Percentiles rank a stretch among this genome's conserved stretches.
These are phyloP conservation scores for Portevinia maculata DNA, from an alignment of 2,888 invertebrate genomes.

Conservation along the genomic window DNA sequence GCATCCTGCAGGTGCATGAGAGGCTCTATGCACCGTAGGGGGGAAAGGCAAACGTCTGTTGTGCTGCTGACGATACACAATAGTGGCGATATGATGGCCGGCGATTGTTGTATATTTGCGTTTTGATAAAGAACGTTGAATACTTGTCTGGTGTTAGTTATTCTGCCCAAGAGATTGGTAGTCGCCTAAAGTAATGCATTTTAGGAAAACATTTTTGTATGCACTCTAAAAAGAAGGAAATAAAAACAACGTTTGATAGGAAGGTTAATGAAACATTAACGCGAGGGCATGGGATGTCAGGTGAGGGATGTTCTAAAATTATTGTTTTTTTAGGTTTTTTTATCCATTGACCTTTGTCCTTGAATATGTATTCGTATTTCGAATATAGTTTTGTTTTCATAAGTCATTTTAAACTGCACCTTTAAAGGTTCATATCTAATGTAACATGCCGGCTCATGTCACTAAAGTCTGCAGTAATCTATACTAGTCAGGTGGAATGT, in stretches of 20 bases:
- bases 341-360: too few relatives aligned
- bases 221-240: background rate
- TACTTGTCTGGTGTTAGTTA: slow-evolving; percentile 70
- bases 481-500: too few relatives aligned
- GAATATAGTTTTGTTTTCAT: too few relatives aligned
- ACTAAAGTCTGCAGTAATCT: too few relatives aligned
- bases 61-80: slow-evolving; percentile 21
- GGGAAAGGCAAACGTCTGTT: slow-evolving; percentile 7
- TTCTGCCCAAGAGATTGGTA: slow-evolving; percentile 66
- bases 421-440: too few relatives aligned
- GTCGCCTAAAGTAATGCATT: slow-evolving; percentile 58
- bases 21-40: slow-evolving; percentile 48
- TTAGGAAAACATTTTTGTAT: slow-evolving; percentile 5
- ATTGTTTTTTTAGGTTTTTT: too few relatives aligned
- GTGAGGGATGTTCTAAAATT: too few relatives aligned
- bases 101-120: slow-evolving; percentile 63
- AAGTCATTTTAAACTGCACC: too few relatives aligned
- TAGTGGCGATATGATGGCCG: slow-evolving; percentile 32
- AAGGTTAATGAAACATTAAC: background rate
- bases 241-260: background rate
- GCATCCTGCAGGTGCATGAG: slow-evolving; percentile 74
- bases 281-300: too few relatives aligned
- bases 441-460: too few relatives aligned
- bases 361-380: too few relatives aligned
- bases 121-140: slow-evolving; percentile 65